Base-by-base conservation (phyloP, 2,113 vertebrate species). In the Anser cygnoides region DNA sequence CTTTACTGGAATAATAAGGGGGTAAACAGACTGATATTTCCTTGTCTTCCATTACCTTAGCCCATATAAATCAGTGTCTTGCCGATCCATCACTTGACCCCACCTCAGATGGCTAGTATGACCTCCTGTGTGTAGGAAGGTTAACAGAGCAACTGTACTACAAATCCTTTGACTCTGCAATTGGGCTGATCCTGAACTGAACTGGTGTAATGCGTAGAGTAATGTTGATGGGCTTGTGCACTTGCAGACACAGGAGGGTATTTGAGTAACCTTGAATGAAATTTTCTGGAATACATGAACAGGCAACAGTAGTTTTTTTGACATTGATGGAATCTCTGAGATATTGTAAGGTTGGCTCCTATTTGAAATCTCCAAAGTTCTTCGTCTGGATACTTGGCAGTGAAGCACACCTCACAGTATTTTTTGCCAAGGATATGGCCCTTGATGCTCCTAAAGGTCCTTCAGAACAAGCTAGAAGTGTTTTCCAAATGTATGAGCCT, bases 341-440 rank as follows among this genome's bases (percentile, higher is more conserved):
- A 29, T 55, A 10, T 8, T 55, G 54, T 29, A 31, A 57, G 99
- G 99, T 99, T 92, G 99, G 99, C 80, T 98, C 99, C 92, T 99
- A 98, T 97, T 98, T 99, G 95, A 99, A 99, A 96, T 99, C 99
- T 98, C 99, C 99, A 94, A 99, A 99, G 97, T 99, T 98, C 98
- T 99, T 99, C 96, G 99, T 99, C 98, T 99, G 99, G 99, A 99
- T 99, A 94, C 99, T 99, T 98, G 99, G 99, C 98, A 99, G 99
- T 95, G 99, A 99, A 98, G 99, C 99, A 26, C 99, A 99, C 96
- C 61, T 63, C 25, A 18, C 35, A 5, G 10, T 63, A 7, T 16
- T 39, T 63, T 37, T 63, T 63, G 37, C 35, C 61, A 63, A 63
- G 25, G 25, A 39, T 18, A 8, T 39, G 25, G 25, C 37, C 35